Conservation (phyloP, 2,797 vertebrate species). For the Threskiornis aethiopicus region DNA sequence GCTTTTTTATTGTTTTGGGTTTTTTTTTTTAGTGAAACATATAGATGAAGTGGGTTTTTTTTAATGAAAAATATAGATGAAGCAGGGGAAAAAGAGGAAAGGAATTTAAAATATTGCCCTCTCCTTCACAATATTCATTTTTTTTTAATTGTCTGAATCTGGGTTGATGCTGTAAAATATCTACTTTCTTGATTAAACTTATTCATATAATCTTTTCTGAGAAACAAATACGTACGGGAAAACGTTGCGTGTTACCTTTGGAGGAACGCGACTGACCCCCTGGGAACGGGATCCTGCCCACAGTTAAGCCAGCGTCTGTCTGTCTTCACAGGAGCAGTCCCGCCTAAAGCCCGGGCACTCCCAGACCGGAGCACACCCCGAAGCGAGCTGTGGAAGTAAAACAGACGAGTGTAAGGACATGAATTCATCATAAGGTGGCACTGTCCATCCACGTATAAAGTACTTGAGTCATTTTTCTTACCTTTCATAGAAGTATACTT, state of each 20-base stretch:
- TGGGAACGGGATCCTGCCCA: rapidly evolving
- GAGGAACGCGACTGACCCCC: rapidly evolving
- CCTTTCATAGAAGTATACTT: neutral
- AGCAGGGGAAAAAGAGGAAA: neutral
- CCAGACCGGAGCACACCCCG: rapidly evolving
- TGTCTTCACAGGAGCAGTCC: neutral
- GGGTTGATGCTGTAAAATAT: neutral
- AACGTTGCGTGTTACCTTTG: rapidly evolving
- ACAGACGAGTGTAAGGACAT: neutral
- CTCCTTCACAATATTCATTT: rapidly evolving
- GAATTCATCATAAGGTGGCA: neutral
- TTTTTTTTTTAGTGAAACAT: neutral
- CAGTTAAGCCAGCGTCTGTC: rapidly evolving
- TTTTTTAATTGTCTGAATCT: neutral
- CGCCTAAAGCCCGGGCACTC: rapidly evolving
- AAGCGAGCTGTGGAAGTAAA: no score
- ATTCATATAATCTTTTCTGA: neutral
- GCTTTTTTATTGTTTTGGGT: no score
- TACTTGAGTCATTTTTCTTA: rapidly evolving
- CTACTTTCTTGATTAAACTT: rapidly evolving
- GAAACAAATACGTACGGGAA: rapidly evolving
- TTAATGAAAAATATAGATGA: neutral
- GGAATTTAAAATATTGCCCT: neutral
- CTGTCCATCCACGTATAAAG: neutral
- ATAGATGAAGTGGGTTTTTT: neutral